Conservation (phyloP, 2,888 invertebrate species). For the Loripinus fragilis region DNA sequence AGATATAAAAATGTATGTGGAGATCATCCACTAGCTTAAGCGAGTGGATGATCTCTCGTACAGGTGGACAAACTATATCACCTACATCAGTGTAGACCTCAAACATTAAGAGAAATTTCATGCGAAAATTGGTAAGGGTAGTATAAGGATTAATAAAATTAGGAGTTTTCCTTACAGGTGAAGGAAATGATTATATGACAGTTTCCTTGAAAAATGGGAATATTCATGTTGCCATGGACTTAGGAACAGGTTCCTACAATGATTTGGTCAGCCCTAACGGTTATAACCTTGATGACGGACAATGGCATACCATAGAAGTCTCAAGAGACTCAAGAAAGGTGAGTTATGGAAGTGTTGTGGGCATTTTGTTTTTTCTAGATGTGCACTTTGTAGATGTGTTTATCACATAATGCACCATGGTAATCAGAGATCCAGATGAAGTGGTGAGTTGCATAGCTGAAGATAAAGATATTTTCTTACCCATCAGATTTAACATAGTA, state of each 20-base stretch:
- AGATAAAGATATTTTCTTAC: no score
- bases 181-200: slow-evolving; percentile 94
- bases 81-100: no score
- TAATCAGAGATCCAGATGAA: background rate
- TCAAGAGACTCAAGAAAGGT: slow-evolving; percentile 96
- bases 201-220: slow-evolving; percentile 95
- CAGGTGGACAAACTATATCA: no score
- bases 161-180: slow-evolving; percentile 83
- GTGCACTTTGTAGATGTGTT: slow-evolving; percentile 15
- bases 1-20: no score
- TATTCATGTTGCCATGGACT: slow-evolving; percentile 93
- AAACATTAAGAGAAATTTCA: no score
- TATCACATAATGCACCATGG: background rate
- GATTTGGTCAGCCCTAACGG: slow-evolving; percentile 87
- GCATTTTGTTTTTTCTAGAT: background rate
- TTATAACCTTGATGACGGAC: slow-evolving; percentile 97
- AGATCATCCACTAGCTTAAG: no score
- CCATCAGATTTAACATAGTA: no score
- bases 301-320: slow-evolving; percentile 97
- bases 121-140: no score
- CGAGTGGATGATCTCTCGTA: no score
- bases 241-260: slow-evolving; percentile 86
- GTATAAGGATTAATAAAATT: no score
- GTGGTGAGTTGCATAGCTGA: no score
- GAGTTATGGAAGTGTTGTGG: slow-evolving; percentile 68